phyloP scores from a whole-genome alignment of 2,888 invertebrate species.

The Mycogona germanica region DNA sequence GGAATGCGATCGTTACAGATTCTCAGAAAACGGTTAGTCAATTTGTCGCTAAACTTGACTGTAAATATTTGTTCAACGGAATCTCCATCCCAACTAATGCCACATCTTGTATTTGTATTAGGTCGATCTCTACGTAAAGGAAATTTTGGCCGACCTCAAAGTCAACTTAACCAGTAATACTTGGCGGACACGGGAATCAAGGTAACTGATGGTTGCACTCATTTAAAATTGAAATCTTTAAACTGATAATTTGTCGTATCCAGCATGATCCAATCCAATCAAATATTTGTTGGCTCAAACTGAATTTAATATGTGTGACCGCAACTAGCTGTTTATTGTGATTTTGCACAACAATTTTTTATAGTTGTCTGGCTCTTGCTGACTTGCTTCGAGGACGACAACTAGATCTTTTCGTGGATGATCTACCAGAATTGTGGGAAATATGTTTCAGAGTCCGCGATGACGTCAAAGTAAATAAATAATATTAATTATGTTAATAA shows the following conservation, averaged over 20 bases:
- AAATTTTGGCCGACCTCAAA: constrained; percentile 66
- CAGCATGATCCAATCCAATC: not conserved
- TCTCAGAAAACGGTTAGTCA: constrained; percentile 62
- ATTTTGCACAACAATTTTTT: too few species aligned
- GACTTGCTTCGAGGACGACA: constrained; percentile 60
- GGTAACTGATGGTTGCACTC: constrained; percentile 26
- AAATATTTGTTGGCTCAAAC: not conserved
- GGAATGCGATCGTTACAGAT: constrained; percentile 78
- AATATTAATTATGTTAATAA: constrained; percentile 6
- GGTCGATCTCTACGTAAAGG: constrained; percentile 67
- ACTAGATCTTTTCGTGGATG: constrained; percentile 33
- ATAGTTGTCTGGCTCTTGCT: constrained; percentile 65
- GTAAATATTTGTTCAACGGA: not conserved
- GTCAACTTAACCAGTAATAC: constrained; percentile 68
- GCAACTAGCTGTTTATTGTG: too few species aligned
- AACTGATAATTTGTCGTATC: not conserved
- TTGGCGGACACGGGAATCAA: constrained; percentile 83
- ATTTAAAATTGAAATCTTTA: too few species aligned
- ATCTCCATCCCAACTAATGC: not conserved
- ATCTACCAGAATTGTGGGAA: constrained; percentile 54
- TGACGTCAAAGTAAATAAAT: constrained; percentile 56
- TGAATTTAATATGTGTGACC: too few species aligned
- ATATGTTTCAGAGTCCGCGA: constrained; percentile 84
- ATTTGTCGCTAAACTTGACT: not conserved
- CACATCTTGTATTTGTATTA: constrained; percentile 30